Conservation (phyloP, 2,888 invertebrate species). For the Syrista parreyssii region DNA sequence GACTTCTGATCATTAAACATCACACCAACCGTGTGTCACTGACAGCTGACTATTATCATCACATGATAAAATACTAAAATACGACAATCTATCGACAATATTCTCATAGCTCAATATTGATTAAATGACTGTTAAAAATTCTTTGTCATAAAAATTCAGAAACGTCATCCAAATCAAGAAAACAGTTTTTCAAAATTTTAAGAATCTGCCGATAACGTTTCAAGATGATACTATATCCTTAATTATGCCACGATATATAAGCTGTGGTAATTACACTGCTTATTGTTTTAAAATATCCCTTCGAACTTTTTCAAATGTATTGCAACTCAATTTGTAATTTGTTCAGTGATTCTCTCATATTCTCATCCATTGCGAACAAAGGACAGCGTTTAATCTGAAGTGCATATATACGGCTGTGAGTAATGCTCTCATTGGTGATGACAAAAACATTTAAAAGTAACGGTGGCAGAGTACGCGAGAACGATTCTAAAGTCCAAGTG, state of each 20-base stretch:
- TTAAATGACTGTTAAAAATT: not conserved
- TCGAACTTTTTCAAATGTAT: not conserved
- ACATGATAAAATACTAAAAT: not conserved
- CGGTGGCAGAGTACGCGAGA: not conserved
- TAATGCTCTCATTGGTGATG: not conserved
- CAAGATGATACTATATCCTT: not conserved
- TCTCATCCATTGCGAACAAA: not conserved
- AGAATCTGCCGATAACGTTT: not conserved
- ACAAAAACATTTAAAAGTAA: not conserved
- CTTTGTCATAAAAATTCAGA: not conserved
- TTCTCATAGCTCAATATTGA: not conserved
- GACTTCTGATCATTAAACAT: not conserved
- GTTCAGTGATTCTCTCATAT: not conserved
- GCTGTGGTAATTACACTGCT: not conserved
- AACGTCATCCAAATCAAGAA: not conserved
- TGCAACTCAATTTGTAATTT: not conserved
- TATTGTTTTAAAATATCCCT: not conserved
- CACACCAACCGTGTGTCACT: not conserved
- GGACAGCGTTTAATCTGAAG: not conserved
- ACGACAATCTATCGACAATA: not conserved
- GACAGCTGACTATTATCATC: not conserved
- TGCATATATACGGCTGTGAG: not conserved
- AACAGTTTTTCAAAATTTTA: not conserved
- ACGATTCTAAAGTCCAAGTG: slow-evolving; percentile 1
- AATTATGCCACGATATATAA: not conserved